These are phyloP conservation scores for Nestor notabilis DNA, from an alignment of 2,113 vertebrate species.

Conservation along the genomic window DNA sequence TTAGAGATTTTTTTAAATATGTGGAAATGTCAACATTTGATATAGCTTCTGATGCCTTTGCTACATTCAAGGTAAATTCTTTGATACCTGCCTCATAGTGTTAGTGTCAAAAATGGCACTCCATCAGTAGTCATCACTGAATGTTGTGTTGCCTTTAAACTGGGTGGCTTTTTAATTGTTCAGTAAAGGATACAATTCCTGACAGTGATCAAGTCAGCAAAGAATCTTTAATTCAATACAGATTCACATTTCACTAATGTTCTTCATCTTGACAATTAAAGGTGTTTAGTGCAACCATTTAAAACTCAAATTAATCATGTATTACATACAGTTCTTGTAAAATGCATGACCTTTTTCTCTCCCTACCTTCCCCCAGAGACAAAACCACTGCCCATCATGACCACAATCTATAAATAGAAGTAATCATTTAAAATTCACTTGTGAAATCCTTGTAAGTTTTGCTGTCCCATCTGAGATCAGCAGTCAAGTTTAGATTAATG, in stretches of 20 bases:
- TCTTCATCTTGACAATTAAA: background rate
- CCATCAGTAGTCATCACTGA: background rate
- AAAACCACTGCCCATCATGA: background rate
- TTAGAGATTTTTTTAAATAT: constrained; percentile 92
- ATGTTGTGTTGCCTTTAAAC: background rate
- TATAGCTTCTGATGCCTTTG: constrained; percentile 97
- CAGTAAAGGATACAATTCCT: background rate
- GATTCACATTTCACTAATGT: background rate
- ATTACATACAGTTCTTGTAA: background rate
- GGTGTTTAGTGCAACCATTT: background rate
- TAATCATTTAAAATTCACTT: background rate
- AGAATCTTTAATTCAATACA: background rate
- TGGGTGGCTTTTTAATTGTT: background rate
- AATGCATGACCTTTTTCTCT: background rate
- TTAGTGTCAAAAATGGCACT: background rate
- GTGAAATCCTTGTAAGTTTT: background rate
- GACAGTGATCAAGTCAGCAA: background rate
- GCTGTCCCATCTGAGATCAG: background rate
- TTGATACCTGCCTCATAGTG: background rate
- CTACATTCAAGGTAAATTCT: constrained; percentile 93
- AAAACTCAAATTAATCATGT: background rate
- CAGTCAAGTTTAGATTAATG: background rate
- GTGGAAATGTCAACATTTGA: constrained; percentile 98
- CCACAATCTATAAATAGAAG: background rate
- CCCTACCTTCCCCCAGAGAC: background rate